Percentiles rank a stretch among this genome's conserved stretches.
phyloP scores from a whole-genome alignment of 1,140 invertebrate genomes.

The Helicorthomorpha holstii region DNA sequence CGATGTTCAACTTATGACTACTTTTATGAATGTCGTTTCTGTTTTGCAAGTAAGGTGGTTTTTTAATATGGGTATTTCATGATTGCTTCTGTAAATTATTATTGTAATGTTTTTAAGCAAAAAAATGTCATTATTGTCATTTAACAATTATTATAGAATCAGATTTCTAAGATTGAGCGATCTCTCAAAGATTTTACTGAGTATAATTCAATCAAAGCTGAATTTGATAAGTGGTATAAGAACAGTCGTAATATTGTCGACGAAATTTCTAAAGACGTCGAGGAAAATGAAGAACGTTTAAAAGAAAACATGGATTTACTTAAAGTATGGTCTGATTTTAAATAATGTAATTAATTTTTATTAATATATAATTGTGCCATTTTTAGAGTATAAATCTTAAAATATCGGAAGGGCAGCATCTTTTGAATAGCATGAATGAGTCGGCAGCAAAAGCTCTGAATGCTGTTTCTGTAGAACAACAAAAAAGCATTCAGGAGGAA shows the following conservation, averaged over 20 bases:
- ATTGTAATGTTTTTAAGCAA: background rate
- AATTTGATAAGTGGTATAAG: constrained; percentile 61
- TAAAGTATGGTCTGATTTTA: too few species aligned
- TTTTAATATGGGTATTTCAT: too few species aligned
- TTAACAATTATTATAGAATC: constrained; percentile 11
- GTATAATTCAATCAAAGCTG: constrained; percentile 64
- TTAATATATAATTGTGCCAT: too few species aligned
- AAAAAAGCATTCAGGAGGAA: constrained; percentile 51
- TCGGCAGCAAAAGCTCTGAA: constrained; percentile 68
- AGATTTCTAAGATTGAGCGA: constrained; percentile 68
- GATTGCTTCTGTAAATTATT: background rate
- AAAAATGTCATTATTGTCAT: background rate
- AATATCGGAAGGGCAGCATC: constrained; percentile 69
- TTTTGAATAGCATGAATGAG: constrained; percentile 57
- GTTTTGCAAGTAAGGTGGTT: constrained; percentile 45
- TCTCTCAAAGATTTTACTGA: constrained; percentile 75
- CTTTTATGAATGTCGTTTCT: constrained; percentile 56
- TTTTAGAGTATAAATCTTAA: too few species aligned
- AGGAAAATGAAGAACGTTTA: too few species aligned
- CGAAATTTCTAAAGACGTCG: too few species aligned
- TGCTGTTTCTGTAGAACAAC: constrained; percentile 56
- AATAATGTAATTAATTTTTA: too few species aligned
- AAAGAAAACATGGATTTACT: too few species aligned
- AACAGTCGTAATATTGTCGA: constrained; percentile 56
- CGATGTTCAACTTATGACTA: constrained; percentile 61